Percentiles rank a stretch among this genome's conserved stretches.
Conservation (phyloP, 2,113 vertebrate species). For the Thoracochromis brauschi region DNA sequence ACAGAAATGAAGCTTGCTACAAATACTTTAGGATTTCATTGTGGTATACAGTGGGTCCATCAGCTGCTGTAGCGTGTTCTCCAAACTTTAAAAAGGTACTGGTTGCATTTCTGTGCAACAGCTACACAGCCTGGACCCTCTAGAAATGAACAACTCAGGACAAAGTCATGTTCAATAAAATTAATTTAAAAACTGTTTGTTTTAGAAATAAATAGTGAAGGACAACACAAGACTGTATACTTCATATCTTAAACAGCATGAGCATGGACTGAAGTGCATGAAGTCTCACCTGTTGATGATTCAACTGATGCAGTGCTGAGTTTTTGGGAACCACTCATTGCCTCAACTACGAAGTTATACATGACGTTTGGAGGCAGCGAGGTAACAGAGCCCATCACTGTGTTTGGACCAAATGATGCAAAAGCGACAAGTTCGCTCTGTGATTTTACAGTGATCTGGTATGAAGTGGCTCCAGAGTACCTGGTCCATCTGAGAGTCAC, state of each 20-base stretch:
- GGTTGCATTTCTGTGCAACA: not conserved
- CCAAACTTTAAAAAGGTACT: not conserved
- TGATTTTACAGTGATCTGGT: slow-evolving; percentile 63
- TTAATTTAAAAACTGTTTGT: not conserved
- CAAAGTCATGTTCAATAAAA: not conserved
- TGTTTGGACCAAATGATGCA: slow-evolving; percentile 61
- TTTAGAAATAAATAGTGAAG: not conserved
- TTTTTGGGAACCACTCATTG: slow-evolving; percentile 46
- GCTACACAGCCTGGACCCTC: not conserved
- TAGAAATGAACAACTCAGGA: not conserved
- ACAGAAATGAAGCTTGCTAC: not conserved
- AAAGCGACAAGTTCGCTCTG: slow-evolving; percentile 16
- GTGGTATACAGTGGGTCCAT: not conserved
- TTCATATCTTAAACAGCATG: not conserved
- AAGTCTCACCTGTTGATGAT: slow-evolving; percentile 59
- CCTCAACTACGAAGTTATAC: slow-evolving; percentile 63
- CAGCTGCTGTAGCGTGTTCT: not conserved
- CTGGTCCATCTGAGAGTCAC: slow-evolving; percentile 63
- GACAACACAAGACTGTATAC: not conserved
- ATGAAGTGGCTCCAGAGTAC: slow-evolving; percentile 61
- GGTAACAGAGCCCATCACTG: slow-evolving; percentile 67
- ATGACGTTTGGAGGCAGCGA: slow-evolving; percentile 55
- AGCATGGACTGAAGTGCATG: not conserved
- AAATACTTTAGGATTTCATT: not conserved
- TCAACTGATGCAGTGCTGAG: slow-evolving; percentile 30